Base-by-base conservation (phyloP, 2,888 invertebrate genomes). In the Dynastes hyllus region DNA sequence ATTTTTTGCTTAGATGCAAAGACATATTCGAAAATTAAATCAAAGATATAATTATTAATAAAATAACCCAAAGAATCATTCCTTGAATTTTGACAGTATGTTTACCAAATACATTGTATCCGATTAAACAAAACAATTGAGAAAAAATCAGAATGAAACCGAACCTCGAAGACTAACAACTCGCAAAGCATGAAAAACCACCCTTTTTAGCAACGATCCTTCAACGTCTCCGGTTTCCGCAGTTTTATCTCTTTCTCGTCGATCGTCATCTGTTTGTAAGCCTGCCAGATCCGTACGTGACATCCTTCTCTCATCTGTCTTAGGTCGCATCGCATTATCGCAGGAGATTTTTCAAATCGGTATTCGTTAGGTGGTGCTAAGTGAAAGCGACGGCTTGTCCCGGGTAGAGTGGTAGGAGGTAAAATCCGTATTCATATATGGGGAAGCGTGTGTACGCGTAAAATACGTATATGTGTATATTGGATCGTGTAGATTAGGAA, bases 301-400 rank as follows among this genome's bases (percentile, higher is more conserved):
- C 88, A 87, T 87, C 87, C 86, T 86, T 86, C 87, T 85, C 83
- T 85, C 85, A 85, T 86, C 85, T 84, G 85, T 86, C 85, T 85
- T 85, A 83, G 82, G 83, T 81, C 82, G 79, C 82, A 84, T 83
- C 81, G 81, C 83, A 82, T 83, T 83, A 82, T 81, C 79, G 80
- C 61, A 22, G 77, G 76, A 81, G 83, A 83, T 84, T 83, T 83
- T 83, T 73, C 63, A 40, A 75, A 75, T 75, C 73, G 61, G 73
- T 50, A 40, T 75, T 40, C 32, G 29, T 37, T 71, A 53, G 55
- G 29, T 27, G 55, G 16, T 50, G 61, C 61, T 69, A 77, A 61
- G 61, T 69, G 77, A 61, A 55, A 61, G 37, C 61, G 61, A 45
- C 45, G 45, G 45, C 32, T 37, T 37, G 45, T 22, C 8, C 6